Evolutionary conservation across 92 coral and sea anemone genomes (phyloP), one percentile per base, ranked within the genome.

Genomic region (Heliopora coerulea): DNA sequence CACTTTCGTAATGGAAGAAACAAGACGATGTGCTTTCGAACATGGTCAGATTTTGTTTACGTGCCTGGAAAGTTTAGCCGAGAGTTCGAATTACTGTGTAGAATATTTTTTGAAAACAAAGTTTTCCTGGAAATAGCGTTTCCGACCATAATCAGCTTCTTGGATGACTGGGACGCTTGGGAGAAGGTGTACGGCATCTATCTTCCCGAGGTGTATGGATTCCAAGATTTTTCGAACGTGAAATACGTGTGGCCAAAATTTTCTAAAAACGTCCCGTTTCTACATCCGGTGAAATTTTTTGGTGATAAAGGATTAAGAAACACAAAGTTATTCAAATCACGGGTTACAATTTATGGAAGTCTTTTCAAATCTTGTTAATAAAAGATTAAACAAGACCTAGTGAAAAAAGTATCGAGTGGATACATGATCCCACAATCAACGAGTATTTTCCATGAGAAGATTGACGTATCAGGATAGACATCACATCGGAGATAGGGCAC

Each of bases 51-150:
- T 56, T 54, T 72, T 33, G 59, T 72, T 6, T 72, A 72, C 49
- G 28, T 72, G 8, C 78, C 78, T 18, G 23, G 54, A 34, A 26
- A 20, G 54, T 29, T 72, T n/a, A 61, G 49, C 17, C 23, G 11
- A 19, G 32, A 27, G 3, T 72, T 72, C 24, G 8, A 25, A 27
- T 20, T n/a, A 5, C 42, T 78, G 23, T 46, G 64, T 25, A 65
- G 25, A 18, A 52, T 78, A 20, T 78, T 78, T 63, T 54, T 20
- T n/a, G 24, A 72, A 19, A 37, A 34, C 3, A 37, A 32, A 3
- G 82, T 78, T 12, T 78, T 78, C 65, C 21, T 78, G 20, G 82
- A 78, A 44, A 78, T 78, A 40, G 82, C 82, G 20, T 69, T 78
- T 0, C 82, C 82, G 17, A 78, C 58, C 60, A 78, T 78, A 42